phyloP scores from a whole-genome alignment of 2,113 vertebrate genomes.

The Eclectus roratus region DNA sequence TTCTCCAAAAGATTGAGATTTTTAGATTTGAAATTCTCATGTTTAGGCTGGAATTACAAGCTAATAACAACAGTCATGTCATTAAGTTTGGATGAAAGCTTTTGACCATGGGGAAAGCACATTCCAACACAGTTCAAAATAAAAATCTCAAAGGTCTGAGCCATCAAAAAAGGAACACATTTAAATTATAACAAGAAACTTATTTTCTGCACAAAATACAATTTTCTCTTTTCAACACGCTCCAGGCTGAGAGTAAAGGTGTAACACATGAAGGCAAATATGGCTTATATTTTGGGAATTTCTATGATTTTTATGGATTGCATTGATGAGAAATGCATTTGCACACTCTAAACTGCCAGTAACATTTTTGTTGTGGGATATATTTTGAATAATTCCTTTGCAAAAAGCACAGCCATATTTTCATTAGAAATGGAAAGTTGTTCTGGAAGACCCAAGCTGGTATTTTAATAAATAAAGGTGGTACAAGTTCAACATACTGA shows the following conservation, averaged over 20 bases:
- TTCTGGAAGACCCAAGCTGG: background rate
- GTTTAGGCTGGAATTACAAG: background rate
- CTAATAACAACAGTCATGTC: background rate
- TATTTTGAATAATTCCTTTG: background rate
- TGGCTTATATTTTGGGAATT: background rate
- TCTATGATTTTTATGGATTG: background rate
- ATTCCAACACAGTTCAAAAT: background rate
- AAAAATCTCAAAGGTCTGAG: background rate
- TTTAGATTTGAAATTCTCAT: slow-evolving; percentile 1
- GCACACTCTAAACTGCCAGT: background rate
- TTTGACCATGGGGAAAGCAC: background rate
- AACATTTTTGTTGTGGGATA: background rate
- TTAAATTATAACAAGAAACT: background rate
- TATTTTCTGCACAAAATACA: background rate
- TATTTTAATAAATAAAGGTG: background rate
- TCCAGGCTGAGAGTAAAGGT: background rate
- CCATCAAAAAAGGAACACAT: background rate
- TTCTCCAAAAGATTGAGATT: background rate
- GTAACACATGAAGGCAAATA: background rate
- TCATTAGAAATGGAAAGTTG: background rate
- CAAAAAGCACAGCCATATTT: background rate
- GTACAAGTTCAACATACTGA: background rate
- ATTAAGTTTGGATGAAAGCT: slow-evolving; percentile 9
- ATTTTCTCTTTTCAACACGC: background rate
- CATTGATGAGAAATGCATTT: slow-evolving; percentile 19